Evolutionary conservation across 1,140 invertebrate species (phyloP), one percentile per base, ranked within the genome.

Genomic region (Papilio dardanus): DNA sequence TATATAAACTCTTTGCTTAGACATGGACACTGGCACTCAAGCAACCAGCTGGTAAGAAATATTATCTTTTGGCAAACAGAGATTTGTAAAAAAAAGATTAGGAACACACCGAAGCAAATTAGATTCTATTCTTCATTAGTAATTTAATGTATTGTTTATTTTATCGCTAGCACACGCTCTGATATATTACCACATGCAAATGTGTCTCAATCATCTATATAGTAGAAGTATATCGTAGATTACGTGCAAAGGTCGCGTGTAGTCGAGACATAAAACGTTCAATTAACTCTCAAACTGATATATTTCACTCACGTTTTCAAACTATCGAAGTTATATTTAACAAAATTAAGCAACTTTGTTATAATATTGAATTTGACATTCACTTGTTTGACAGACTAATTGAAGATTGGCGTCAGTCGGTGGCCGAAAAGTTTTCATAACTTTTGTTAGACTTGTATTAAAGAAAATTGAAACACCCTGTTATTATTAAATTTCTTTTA

Each of bases 311-410:
- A 62, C 54, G 54, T 62, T 62, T 62, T 30, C n/a, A 62, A 62
- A 62, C 21, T 30, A 62, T 62, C 54, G 54, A 62, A 62, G 21
- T 62, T 28, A 28, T 62, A 62, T 62, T 62, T 28, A 62, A 62
- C 24, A 62, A 62, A 62, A 62, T 62, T 62, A 33, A 67, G 31
- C 65, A 67, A 67, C 16, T 31, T 67, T 67, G 30, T 67, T 31
- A 67, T 67, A 35, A 67, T 67, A 67, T 67, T 67, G 30, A 30
- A 62, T 62, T 62, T 62, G 65, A 12, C 28, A 40, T 69, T 69
- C 54, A 33, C 69, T 71, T 54, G 42, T 71, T 71, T 71, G 69
- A 50, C 69, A 71, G 69, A 71, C 69, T 71, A 71, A 71, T 71
- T 71, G 12, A 71, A 71, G 8, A 71, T 42, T 71, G 69, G 69